These are phyloP conservation scores for Busseola fusca DNA, from an alignment of 2,888 invertebrate species.

Conservation along the genomic window DNA sequence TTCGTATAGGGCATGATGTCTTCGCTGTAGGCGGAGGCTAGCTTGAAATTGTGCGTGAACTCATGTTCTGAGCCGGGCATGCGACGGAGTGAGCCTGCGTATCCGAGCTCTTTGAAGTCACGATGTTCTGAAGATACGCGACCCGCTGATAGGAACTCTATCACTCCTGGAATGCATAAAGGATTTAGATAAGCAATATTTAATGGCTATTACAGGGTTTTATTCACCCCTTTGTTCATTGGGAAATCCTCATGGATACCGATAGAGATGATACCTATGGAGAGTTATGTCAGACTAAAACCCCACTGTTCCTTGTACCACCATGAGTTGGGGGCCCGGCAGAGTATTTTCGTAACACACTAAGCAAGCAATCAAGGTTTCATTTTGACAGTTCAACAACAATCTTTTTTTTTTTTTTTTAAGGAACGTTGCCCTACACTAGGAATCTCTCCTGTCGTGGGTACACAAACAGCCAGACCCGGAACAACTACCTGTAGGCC, in stretches of 20 bases:
- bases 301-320: neutral
- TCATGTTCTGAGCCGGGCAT: slow-evolving; percentile 96
- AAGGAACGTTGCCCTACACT: too few relatives aligned
- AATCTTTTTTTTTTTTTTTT: too few relatives aligned
- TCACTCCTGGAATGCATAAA: slow-evolving; percentile 92
- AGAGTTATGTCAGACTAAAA: neutral
- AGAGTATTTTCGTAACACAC: too few relatives aligned
- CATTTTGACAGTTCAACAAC: too few relatives aligned
- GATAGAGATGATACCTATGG: neutral
- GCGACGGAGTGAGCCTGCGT: slow-evolving; percentile 96
- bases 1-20: slow-evolving; percentile 99
- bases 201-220: neutral
- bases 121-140: slow-evolving; percentile 97
- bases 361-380: too few relatives aligned
- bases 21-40: slow-evolving; percentile 98
- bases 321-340: too few relatives aligned
- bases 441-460: too few relatives aligned
- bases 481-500: too few relatives aligned
- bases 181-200: neutral
- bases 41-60: slow-evolving; percentile 98
- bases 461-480: too few relatives aligned
- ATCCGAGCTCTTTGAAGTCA: slow-evolving; percentile 98
- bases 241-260: neutral
- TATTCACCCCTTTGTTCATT: neutral
- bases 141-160: slow-evolving; percentile 97